phyloP scores from a whole-genome alignment of 1,140 invertebrate species.

The Camponotus vicinus region DNA sequence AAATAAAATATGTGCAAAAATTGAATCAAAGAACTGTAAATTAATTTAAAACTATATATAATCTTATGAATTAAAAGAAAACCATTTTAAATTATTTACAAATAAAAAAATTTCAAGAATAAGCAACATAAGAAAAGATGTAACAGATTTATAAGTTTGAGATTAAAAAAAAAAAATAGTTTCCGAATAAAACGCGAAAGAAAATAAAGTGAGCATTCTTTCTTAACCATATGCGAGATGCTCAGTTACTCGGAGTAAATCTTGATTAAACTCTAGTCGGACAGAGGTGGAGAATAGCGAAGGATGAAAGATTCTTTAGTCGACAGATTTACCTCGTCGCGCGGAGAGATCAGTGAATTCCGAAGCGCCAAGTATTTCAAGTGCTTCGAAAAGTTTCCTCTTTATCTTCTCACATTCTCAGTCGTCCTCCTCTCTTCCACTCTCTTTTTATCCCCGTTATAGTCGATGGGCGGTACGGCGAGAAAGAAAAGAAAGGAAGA shows the following conservation, averaged over 20 bases:
- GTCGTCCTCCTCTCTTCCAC: neutral
- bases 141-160: neutral
- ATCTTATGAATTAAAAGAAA: too few relatives aligned
- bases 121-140: neutral
- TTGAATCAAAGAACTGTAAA: too few relatives aligned
- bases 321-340: slow-evolving; percentile 68
- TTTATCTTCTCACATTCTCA: slow-evolving; percentile 55
- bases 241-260: slow-evolving; percentile 56
- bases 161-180: neutral
- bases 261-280: slow-evolving; percentile 68
- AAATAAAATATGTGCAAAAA: too few relatives aligned
- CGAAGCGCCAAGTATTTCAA: slow-evolving; percentile 68
- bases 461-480: slow-evolving; percentile 2
- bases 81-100: neutral
- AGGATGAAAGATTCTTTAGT: slow-evolving; percentile 66
- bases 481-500: neutral
- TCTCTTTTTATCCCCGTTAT: slow-evolving; percentile 39
- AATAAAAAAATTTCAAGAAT: neutral
- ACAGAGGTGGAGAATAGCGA: slow-evolving; percentile 12
- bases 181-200: neutral
- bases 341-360: slow-evolving; percentile 67
- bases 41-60: neutral
- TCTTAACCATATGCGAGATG: neutral
- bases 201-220: neutral
- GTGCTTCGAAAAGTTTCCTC: slow-evolving; percentile 71